These are phyloP conservation scores for Tetrax tetrax DNA, from an alignment of 2,113 vertebrate species.

Conservation along the genomic window DNA sequence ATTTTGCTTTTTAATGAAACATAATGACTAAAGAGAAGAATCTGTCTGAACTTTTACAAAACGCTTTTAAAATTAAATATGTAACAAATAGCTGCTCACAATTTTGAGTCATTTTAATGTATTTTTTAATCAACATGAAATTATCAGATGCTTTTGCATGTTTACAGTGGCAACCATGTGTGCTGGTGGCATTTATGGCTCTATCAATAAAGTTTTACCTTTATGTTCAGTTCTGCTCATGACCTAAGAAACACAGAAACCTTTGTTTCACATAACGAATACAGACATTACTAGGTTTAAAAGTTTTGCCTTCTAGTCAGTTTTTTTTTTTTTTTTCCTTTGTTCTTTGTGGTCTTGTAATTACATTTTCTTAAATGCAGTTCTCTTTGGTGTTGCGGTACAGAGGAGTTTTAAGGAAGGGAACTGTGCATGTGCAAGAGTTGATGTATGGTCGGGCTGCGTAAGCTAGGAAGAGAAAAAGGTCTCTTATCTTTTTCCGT, in stretches of 20 bases:
- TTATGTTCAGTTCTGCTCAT: not conserved
- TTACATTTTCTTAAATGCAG: not conserved
- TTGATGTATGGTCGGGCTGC: not conserved
- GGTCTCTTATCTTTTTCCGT: constrained; percentile 48
- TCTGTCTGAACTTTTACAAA: not conserved
- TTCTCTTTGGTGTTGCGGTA: not conserved
- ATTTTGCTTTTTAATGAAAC: not conserved
- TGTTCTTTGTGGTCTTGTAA: constrained; percentile 46
- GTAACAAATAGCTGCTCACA: not conserved
- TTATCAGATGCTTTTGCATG: not conserved
- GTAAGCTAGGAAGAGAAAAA: not conserved
- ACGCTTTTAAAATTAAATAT: not conserved
- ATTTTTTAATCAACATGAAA: not conserved
- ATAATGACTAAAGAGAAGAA: not conserved
- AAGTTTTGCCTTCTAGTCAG: constrained; percentile 27
- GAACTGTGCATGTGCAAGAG: not conserved
- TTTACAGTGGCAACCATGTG: not conserved
- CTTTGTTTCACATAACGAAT: fast-evolving
- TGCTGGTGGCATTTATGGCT: not conserved
- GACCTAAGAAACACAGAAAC: not conserved
- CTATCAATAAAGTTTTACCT: not conserved
- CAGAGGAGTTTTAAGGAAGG: not conserved
- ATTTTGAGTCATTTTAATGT: not conserved
- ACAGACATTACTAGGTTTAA: not conserved
- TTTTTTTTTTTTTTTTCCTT: not conserved